These are phyloP conservation scores for Heliconius aoede DNA, from an alignment of 2,888 invertebrate species.

Conservation along the genomic window DNA sequence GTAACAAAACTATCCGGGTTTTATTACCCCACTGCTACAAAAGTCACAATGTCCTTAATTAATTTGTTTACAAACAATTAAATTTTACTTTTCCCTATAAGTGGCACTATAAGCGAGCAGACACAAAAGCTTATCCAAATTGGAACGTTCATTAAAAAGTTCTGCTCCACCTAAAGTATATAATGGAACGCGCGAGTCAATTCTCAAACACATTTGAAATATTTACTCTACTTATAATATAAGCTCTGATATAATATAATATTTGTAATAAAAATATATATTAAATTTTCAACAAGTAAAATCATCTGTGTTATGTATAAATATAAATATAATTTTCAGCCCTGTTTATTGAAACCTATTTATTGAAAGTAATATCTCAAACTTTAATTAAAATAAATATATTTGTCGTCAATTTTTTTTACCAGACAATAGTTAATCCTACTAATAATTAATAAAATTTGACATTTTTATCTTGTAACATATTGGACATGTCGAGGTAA, in stretches of 20 bases:
- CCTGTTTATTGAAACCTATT: too few species aligned
- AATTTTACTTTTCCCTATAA: constrained; percentile 40
- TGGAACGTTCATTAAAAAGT: constrained; percentile 48
- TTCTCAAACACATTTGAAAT: constrained; percentile 33
- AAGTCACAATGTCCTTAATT: background rate
- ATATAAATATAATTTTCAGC: too few species aligned
- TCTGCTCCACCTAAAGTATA: constrained; percentile 47
- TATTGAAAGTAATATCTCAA: too few species aligned
- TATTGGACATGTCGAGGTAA: too few species aligned
- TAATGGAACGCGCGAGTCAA: constrained; percentile 38
- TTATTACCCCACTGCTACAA: background rate
- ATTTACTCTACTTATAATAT: constrained; percentile 12
- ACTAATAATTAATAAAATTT: too few species aligned
- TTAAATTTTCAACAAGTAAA: background rate
- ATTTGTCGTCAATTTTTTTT: too few species aligned
- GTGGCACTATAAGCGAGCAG: constrained; percentile 41
- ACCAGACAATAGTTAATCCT: too few species aligned
- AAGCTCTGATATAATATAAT: constrained; percentile 5
- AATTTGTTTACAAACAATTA: constrained; percentile 40
- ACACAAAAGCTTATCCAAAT: constrained; percentile 49
- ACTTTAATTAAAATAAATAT: too few species aligned
- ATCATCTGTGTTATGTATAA: background rate
- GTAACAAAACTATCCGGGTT: too few species aligned
- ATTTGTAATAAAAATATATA: background rate
- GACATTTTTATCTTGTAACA: too few species aligned